Evolutionary conservation across 1,140 invertebrate species (phyloP).

Genomic region (Holotrichia oblita): DNA sequence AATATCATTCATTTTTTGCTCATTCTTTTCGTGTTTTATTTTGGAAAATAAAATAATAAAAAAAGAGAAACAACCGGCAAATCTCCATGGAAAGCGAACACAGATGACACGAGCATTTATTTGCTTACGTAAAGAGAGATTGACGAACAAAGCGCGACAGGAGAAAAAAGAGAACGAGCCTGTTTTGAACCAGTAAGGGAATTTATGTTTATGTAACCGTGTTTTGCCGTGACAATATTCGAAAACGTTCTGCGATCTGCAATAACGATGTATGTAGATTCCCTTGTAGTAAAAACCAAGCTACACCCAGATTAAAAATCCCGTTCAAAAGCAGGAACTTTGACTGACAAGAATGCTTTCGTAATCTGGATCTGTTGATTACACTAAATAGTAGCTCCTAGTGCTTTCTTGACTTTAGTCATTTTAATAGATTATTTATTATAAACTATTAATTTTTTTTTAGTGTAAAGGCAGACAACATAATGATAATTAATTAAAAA

Average conservation of each 20-base stretch:
- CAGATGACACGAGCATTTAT: conserved; percentile 12
- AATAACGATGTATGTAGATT: neutral
- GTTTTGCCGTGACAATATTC: neutral
- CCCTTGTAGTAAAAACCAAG: neutral
- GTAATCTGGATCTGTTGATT: too few relatives aligned
- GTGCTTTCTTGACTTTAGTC: too few relatives aligned
- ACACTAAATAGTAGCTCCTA: too few relatives aligned
- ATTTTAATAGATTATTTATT: too few relatives aligned
- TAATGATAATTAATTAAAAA: too few relatives aligned
- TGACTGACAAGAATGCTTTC: too few relatives aligned
- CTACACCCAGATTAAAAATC: neutral
- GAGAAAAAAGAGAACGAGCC: neutral
- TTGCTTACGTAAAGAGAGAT: conserved; percentile 16
- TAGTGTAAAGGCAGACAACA: too few relatives aligned
- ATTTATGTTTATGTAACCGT: neutral
- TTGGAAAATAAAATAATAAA: conserved; percentile 3
- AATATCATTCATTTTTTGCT: conserved; percentile 4
- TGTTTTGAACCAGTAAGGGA: neutral
- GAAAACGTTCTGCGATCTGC: neutral
- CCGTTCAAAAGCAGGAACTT: neutral
- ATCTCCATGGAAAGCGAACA: neutral
- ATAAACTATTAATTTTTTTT: too few relatives aligned
- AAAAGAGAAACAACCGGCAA: conserved; percentile 1
- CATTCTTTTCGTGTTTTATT: conserved; percentile 15
- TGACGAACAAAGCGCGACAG: neutral